A percentile compares a stretch with the other conserved stretches of the same genome.
phyloP scores from a whole-genome alignment of 2,797 vertebrate genomes.

The Sebastes steindachneri region DNA sequence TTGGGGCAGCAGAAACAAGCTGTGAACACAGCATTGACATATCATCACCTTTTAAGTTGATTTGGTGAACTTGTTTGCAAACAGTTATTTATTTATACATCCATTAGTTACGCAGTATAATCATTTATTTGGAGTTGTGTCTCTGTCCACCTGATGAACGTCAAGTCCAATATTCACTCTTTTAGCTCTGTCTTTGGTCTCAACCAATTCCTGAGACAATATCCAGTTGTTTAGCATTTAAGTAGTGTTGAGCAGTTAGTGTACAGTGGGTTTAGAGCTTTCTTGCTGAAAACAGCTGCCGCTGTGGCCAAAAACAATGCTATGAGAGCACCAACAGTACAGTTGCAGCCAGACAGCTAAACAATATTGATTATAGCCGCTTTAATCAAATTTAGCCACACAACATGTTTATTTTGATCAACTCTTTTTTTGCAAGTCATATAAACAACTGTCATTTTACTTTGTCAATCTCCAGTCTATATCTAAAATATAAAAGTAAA shows the following conservation, averaged over 20 bases:
- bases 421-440: not conserved
- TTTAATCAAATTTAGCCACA: not conserved
- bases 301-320: not conserved
- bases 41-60: no score
- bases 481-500: not conserved
- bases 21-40: no score
- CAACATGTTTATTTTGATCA: not conserved
- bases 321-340: not conserved
- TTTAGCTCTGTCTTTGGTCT: not conserved
- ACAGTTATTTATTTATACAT: not conserved
- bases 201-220: no score
- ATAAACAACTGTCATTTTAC: not conserved
- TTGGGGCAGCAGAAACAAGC: no score
- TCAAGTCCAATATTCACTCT: not conserved
- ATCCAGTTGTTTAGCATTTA: not conserved
- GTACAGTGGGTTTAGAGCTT: not conserved
- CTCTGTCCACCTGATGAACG: not conserved
- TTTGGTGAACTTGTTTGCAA: no score
- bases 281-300: not conserved
- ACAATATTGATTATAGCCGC: not conserved
- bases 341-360: not conserved
- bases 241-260: not conserved
- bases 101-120: not conserved
- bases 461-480: not conserved
- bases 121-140: not conserved